Evolutionary conservation across 2,888 invertebrate genomes (phyloP).

Genomic region (Ochropleura plecta): DNA sequence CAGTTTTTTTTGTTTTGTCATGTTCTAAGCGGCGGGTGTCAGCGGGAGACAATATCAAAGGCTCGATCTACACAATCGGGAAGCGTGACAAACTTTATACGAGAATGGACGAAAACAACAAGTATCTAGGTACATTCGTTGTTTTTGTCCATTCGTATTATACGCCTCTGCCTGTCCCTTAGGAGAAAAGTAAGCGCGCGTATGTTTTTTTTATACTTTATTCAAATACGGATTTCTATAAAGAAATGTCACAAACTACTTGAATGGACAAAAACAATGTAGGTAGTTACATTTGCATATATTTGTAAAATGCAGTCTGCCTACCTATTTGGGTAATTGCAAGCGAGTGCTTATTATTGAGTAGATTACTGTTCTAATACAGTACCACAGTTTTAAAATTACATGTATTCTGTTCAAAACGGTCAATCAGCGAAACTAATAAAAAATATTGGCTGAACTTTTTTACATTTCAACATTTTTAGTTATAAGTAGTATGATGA

Average conservation of each 20-base stretch:
- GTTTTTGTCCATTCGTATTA: too few relatives aligned
- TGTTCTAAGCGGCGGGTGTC: constrained; percentile 34
- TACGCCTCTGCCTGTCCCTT: not conserved
- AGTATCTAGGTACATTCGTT: too few relatives aligned
- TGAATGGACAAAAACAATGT: not conserved
- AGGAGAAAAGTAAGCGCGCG: not conserved
- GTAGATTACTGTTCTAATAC: not conserved
- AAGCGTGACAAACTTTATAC: constrained; percentile 19
- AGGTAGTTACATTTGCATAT: not conserved
- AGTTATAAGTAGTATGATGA: too few relatives aligned
- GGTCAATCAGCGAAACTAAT: not conserved
- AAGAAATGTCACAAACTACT: not conserved
- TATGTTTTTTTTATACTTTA: not conserved
- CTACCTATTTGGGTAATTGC: not conserved
- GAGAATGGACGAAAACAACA: constrained; percentile 22
- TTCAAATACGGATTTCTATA: not conserved
- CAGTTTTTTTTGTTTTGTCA: constrained; percentile 40
- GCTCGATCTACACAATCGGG: constrained; percentile 40
- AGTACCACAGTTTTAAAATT: too few relatives aligned
- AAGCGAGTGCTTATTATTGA: not conserved
- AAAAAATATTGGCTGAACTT: too few relatives aligned
- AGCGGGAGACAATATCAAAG: constrained; percentile 49
- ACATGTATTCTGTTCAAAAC: not conserved
- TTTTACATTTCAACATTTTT: too few relatives aligned
- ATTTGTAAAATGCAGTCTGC: not conserved